Evolutionary conservation across 2,888 invertebrate species (phyloP), one percentile per base, ranked within the genome.

Genomic region (Gymnosoma rotundatum): DNA sequence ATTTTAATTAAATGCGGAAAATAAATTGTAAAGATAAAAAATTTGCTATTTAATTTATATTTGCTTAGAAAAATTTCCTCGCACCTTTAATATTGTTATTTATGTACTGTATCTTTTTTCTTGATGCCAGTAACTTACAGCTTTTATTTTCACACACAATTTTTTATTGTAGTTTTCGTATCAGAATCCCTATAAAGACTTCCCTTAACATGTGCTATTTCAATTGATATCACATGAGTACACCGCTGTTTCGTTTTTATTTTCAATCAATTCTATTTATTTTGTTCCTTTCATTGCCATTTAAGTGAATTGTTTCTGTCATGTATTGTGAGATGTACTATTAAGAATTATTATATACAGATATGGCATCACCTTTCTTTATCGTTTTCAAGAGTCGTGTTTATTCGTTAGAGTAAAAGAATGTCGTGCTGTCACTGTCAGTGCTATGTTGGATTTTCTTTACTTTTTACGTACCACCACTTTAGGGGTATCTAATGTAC

Each of bases 241-340:
- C 56, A 79, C 79, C 25, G 66, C 18, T 60, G 64, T 73, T 73
- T 60, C 52, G 73, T 80, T 36, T 64, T 75, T 69, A 54, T 80
- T 61, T 76, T 66, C 18, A 50, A 61, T 66, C 48, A 14, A 60
- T 76, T 70, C 45, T 60, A 60, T 56, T 78, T 73, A 50, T 78
- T 45, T 52, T 42, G 48, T 20, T 67, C 38, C 52, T 63, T 75
- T 36, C 45, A 45, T 61, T 61, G 52, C 42, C 60, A 64, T 84
- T 78, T 78, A 70, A 64, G 73, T 78, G 69, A 81, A 84, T 84
- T 84, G 78, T 63, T 84, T 73, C 73, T 81, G 84, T 84, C 84
- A 84, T 84, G 81, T 81, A 64, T 36, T 78, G 58, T 78, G 58
- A 60, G 58, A 60, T 72, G 54, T 67, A 21, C 14, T 36, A 42